Evolutionary conservation across 2,797 vertebrate species (phyloP), one percentile per base, ranked within the genome.

Genomic region (Hapalemur alaotrensis): DNA sequence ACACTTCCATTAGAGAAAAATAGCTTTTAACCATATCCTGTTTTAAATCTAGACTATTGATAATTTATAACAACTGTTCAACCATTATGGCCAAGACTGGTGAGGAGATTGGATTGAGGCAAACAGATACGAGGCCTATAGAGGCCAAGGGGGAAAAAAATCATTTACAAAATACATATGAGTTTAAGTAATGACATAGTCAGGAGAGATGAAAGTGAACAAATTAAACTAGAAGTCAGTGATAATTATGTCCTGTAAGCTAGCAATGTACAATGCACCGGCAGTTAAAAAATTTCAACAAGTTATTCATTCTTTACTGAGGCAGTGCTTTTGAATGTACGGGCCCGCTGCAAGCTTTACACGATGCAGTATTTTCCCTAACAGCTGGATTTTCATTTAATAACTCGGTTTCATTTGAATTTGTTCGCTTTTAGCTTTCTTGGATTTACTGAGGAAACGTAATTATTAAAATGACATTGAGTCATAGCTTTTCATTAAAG

Each of bases 381-480:
- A 75, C 10, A 50, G 50, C 54, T 92, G 7, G 22, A 10, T 75
- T 76, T 95, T 41, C 18, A 76, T 92, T 88, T 69, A 89, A 89
- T 85, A 94, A 89, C 41, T 10, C 61, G 23, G 35, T 50, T 93
- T n/a, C 30, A 38, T 75, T 91, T 84, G 54, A 92, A 79, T 75
- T 88, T 63, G 50, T 61, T 63, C 6, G 30, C 48, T 84, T 84
- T 43, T 46, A 72, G 22, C 22, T 84, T 89, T 88, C 46, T 32
- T 70, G 28, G 54, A 32, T 92, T 92, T 92, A 89, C 67, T 89
- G 78, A 83, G 20, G 15, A 83, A 63, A 69, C 57, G 15, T 43
- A 70, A 50, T 92, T 84, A 89, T 54, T 92, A 67, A 92, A 92
- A 85, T 88, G 61, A 43, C 43, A 82, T 30, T 59, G 50, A 48